These are phyloP conservation scores for Auanema freiburgensis DNA, from an alignment of 2,888 invertebrate species.

Conservation along the genomic window DNA sequence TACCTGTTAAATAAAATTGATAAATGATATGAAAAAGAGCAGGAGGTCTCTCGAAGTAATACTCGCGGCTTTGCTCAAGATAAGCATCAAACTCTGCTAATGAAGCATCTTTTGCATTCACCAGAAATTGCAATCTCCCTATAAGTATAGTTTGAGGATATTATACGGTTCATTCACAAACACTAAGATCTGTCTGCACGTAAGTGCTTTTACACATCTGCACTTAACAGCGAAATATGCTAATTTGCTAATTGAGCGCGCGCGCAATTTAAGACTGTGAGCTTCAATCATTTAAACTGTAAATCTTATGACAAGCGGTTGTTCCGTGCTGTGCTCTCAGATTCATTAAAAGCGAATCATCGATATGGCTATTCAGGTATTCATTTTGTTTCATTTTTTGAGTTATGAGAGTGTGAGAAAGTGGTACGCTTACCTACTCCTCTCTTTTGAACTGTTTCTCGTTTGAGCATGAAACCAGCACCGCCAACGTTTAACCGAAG, in stretches of 20 bases:
- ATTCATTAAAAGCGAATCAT: too few species aligned
- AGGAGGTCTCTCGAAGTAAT: conserved; percentile 57
- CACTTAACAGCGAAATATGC: too few species aligned
- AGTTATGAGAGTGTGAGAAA: neutral
- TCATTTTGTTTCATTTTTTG: neutral
- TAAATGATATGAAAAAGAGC: conserved; percentile 54
- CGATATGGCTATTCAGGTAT: neutral
- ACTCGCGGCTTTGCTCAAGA: conserved; percentile 48
- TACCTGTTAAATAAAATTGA: conserved; percentile 61
- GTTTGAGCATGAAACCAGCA: conserved; percentile 47
- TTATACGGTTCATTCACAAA: too few species aligned
- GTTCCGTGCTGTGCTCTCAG: too few species aligned
- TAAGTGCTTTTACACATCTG: too few species aligned
- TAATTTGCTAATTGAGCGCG: too few species aligned
- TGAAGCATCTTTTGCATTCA: conserved; percentile 29
- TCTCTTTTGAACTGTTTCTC: conserved; percentile 21
- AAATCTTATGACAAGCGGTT: too few species aligned
- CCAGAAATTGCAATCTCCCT: conserved; percentile 44
- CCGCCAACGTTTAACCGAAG: conserved; percentile 57
- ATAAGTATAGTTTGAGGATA: conserved; percentile 8
- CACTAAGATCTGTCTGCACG: too few species aligned
- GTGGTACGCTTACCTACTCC: neutral
- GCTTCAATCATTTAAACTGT: too few species aligned
- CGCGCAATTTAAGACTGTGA: too few species aligned
- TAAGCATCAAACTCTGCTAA: conserved; percentile 40